These are phyloP conservation scores for Sesia apiformis DNA, from an alignment of 2,888 invertebrate species.

Conservation along the genomic window DNA sequence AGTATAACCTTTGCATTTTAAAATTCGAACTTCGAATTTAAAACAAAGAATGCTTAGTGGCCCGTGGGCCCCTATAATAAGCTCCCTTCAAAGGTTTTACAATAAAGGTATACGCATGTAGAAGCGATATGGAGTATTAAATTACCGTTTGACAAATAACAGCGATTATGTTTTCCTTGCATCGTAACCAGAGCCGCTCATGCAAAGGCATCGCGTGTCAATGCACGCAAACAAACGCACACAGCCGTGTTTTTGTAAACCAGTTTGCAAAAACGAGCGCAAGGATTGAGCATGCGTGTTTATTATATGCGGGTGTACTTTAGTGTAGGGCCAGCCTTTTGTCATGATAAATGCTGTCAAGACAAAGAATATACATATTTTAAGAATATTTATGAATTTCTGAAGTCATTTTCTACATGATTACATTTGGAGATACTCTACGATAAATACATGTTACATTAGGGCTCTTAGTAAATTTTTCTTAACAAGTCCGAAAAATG, in stretches of 20 bases:
- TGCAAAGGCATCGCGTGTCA: background rate
- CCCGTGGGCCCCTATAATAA: background rate
- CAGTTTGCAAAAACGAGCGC: background rate
- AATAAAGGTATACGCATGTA: background rate
- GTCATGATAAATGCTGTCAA: background rate
- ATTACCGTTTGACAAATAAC: background rate
- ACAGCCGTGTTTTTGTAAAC: background rate
- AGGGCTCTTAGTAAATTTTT: no score
- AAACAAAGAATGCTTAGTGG: background rate
- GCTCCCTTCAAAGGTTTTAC: background rate
- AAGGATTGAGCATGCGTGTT: background rate
- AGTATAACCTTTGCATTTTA: no score
- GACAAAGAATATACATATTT: no score
- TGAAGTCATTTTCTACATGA: no score
- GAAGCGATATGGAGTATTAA: background rate
- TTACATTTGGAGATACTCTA: no score
- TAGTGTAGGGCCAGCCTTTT: background rate
- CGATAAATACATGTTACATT: no score
- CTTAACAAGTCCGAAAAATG: no score
- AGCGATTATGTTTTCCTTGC: background rate
- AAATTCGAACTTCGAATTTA: no score
- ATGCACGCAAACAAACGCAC: background rate
- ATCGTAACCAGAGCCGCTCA: slow-evolving; percentile 3
- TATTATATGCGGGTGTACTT: background rate
- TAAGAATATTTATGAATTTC: no score